Conservation (phyloP, 2,113 vertebrate species). For the Tyto alba region DNA sequence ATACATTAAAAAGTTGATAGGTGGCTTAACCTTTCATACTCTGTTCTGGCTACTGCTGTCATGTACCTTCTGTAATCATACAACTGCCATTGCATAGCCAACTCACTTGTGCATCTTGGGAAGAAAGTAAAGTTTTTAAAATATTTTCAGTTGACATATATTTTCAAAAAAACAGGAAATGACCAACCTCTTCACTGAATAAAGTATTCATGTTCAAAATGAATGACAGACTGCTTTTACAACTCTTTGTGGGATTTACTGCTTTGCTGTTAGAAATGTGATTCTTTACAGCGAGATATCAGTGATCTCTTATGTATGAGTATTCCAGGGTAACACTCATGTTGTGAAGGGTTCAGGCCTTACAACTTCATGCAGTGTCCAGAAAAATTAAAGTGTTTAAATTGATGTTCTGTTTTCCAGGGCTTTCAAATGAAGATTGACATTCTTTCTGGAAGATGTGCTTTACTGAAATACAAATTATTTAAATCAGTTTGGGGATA, state of each 20-base stretch:
- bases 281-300: not conserved
- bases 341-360: not conserved
- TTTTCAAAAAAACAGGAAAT: not conserved
- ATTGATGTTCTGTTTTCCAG: not conserved
- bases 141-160: not conserved
- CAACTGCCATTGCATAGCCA: not conserved
- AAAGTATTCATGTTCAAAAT: not conserved
- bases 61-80: not conserved
- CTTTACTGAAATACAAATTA: not conserved
- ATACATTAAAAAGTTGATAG: not conserved
- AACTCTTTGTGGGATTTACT: not conserved
- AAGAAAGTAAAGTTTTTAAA: not conserved
- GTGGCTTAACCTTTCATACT: not conserved
- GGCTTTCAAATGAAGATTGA: not conserved
- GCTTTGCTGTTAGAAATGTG: not conserved
- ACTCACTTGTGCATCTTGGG: not conserved
- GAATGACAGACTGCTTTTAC: not conserved
- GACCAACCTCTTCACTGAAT: not conserved
- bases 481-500: not conserved
- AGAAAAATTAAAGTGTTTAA: not conserved
- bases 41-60: rapidly evolving
- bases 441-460: not conserved
- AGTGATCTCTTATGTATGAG: not conserved
- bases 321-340: not conserved
- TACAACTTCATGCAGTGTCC: not conserved